Evolutionary conservation across 2,888 invertebrate genomes (phyloP).

Genomic region (Carpatolechia fugitivella): DNA sequence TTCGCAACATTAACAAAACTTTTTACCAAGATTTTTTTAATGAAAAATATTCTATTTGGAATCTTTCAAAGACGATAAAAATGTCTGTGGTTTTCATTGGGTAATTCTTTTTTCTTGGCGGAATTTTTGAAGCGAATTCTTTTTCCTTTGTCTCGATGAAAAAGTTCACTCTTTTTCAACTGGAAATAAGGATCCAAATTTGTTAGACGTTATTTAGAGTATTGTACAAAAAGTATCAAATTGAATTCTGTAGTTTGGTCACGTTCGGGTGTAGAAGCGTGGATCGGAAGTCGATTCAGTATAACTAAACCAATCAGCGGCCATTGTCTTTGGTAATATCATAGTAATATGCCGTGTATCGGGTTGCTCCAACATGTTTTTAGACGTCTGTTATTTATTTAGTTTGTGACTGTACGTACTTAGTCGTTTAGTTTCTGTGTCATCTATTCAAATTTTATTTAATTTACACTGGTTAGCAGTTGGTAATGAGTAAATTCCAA

Average conservation of each 20-base stretch:
- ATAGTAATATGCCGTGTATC: too few species aligned
- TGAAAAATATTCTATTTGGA: background rate
- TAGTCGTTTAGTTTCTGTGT: too few species aligned
- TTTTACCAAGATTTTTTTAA: conserved; percentile 1
- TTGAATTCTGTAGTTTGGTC: conserved; percentile 46
- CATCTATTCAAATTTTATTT: too few species aligned
- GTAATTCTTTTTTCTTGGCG: conserved; percentile 1
- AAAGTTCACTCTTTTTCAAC: background rate
- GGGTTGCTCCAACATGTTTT: background rate
- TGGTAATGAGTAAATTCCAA: too few species aligned
- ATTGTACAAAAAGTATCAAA: conserved; percentile 49
- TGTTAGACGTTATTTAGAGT: conserved; percentile 2
- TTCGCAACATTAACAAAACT: conserved; percentile 12
- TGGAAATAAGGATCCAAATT: conserved; percentile 14
- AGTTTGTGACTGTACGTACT: background rate
- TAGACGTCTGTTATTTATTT: background rate
- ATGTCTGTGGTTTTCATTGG: background rate
- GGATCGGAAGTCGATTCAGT: conserved; percentile 60
- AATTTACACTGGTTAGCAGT: too few species aligned
- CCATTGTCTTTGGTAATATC: conserved; percentile 64
- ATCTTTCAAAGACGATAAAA: conserved; percentile 8
- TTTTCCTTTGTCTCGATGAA: background rate
- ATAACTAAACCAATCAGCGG: conserved; percentile 72
- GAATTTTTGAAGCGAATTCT: background rate
- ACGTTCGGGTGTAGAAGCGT: background rate